Base-by-base conservation (phyloP, 92 coral and sea anemone species). In the Paramuricea clavata region DNA sequence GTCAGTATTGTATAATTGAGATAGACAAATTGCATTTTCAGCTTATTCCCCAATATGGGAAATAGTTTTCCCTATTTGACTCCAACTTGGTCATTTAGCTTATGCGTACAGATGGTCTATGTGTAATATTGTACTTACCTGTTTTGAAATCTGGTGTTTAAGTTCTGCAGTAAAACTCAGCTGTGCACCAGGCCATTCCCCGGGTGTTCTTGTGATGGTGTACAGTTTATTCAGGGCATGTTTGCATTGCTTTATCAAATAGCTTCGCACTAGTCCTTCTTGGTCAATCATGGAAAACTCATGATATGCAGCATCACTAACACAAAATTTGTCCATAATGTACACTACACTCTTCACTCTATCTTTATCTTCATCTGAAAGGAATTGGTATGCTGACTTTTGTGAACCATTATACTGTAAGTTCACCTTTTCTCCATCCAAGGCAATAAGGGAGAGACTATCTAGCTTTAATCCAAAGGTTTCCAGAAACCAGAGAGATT, bases 81-180 rank as follows among this genome's bases (percentile, higher is more conserved):
- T n/a, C n/a, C n/a, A n/a, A n/a, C n/a, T n/a, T n/a, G n/a, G n/a
- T n/a, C n/a, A n/a, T n/a, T n/a, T n/a, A n/a, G n/a, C n/a, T n/a
- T n/a, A n/a, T n/a, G n/a, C n/a, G n/a, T n/a, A n/a, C n/a, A n/a
- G n/a, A n/a, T n/a, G n/a, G n/a, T 42, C 6, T 42, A 42, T 5
- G 49, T 6, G 49, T 6, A 42, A 42, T 42, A 42, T 22, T 5
- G 10, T 19, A 74, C 60, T 35, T 73, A 84, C 88, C 88, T 84
- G 88, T n/a, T 23, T 33, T 74, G 60, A 74, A 17, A 84, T 83
- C 70, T 72, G 85, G 67, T 85, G 85, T 4, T 74, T 75, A 7
- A 89, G 92, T 73, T 89, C 92, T 25, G 86, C 82, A 32, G 15
- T 78, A 25, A 89, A 89, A 60, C 85, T 89, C 75, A 89, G 60